Percentiles rank a stretch among this genome's conserved stretches.
Evolutionary conservation across 37 sponge, comb jelly and placozoan genomes (phyloP).

Genomic region (Agelas oroides): DNA sequence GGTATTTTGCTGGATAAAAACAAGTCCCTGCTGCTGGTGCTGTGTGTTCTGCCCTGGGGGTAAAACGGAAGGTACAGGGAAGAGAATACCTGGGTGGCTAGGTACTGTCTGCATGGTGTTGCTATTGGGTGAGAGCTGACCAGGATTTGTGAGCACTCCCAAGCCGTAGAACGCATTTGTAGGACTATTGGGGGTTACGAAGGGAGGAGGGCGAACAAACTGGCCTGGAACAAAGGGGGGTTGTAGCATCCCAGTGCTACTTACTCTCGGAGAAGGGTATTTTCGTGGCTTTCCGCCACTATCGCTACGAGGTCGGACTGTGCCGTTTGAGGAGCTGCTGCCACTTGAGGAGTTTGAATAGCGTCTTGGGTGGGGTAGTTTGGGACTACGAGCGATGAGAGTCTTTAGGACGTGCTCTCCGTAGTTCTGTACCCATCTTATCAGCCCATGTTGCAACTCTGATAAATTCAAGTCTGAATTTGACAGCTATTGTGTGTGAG

Average conservation of each 20-base stretch:
- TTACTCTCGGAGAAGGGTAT: neutral
- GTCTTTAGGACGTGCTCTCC: slow-evolving; percentile 72
- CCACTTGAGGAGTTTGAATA: slow-evolving; percentile 24
- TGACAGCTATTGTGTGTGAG: neutral
- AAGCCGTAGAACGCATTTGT: neutral
- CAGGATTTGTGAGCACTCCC: neutral
- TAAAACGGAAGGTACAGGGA: too few species aligned
- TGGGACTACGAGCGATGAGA: slow-evolving; percentile 77
- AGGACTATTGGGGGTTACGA: neutral
- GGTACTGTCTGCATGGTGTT: neutral
- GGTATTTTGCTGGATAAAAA: too few species aligned
- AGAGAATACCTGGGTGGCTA: too few species aligned
- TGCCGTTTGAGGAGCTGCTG: slow-evolving; percentile 1
- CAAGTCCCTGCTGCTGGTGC: too few species aligned
- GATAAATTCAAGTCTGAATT: slow-evolving; percentile 4
- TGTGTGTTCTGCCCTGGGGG: too few species aligned
- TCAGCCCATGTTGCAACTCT: slow-evolving; percentile 67
- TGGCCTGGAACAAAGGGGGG: slow-evolving; percentile 10
- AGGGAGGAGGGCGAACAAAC: neutral
- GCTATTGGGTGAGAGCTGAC: slow-evolving; percentile 25
- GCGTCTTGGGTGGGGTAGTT: slow-evolving; percentile 45
- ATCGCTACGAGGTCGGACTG: neutral
- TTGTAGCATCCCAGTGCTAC: slow-evolving; percentile 19
- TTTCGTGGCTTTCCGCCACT: too few species aligned
- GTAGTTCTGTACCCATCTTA: slow-evolving; percentile 77